phyloP scores from a whole-genome alignment of 2,797 vertebrate species.

The Zalophus californianus region DNA sequence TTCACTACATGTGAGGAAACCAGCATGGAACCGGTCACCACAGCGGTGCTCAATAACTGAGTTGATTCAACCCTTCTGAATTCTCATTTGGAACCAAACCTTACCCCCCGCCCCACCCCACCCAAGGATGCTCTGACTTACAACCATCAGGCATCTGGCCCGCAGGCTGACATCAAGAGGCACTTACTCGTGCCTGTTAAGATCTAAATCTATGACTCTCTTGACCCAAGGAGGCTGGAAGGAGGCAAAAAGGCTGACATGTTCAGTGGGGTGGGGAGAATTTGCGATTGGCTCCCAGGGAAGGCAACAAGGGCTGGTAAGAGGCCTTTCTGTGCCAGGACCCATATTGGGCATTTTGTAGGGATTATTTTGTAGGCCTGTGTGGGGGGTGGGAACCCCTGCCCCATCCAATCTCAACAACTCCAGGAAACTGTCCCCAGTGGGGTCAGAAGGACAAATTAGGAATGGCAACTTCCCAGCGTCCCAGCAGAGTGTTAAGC shows the following conservation, averaged over 20 bases:
- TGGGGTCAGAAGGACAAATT: not conserved
- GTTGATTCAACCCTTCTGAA: not conserved
- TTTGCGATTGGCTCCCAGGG: not conserved
- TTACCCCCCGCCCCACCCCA: not conserved
- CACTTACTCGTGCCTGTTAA: not conserved
- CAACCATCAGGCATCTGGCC: not conserved
- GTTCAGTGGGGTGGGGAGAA: rapidly evolving
- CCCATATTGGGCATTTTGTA: not conserved
- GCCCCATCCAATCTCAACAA: not conserved
- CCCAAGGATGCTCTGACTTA: not conserved
- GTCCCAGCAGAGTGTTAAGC: not conserved
- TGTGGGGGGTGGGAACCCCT: not conserved
- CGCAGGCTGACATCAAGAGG: not conserved
- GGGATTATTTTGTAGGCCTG: not conserved
- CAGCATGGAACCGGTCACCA: not conserved
- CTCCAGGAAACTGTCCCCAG: not conserved
- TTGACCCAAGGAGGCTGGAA: not conserved
- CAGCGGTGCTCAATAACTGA: not conserved
- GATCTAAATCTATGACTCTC: not conserved
- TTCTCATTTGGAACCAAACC: not conserved
- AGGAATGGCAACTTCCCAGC: not conserved
- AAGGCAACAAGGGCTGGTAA: not conserved
- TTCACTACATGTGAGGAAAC: not conserved
- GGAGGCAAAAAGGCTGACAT: not conserved
- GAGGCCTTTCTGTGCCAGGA: not conserved